Evolutionary conservation across 2,888 invertebrate species (phyloP).

Genomic region (Apamea anceps): DNA sequence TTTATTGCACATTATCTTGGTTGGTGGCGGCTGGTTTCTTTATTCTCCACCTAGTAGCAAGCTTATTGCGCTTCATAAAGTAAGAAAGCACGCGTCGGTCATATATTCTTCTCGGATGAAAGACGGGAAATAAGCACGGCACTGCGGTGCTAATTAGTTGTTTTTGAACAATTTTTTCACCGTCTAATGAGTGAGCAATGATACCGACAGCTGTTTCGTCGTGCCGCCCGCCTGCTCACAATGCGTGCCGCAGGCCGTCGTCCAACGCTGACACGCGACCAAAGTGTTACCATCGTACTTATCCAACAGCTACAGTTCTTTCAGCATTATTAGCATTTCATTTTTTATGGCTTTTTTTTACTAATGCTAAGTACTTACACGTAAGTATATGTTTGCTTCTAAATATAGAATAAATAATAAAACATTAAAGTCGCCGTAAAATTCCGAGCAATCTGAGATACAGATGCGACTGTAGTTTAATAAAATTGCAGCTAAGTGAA

Average conservation of each 20-base stretch:
- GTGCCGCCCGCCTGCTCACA: slow-evolving; percentile 79
- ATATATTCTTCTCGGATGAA: slow-evolving; percentile 77
- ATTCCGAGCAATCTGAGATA: background rate
- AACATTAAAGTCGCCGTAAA: background rate
- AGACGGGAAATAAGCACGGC: slow-evolving; percentile 76
- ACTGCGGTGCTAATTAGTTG: slow-evolving; percentile 79
- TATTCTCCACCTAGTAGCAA: slow-evolving; percentile 73
- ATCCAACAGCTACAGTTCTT: slow-evolving; percentile 54
- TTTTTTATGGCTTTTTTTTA: slow-evolving; percentile 13
- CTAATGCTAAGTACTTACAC: background rate
- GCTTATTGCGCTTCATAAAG: slow-evolving; percentile 78
- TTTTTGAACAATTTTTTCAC: slow-evolving; percentile 78
- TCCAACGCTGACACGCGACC: slow-evolving; percentile 73
- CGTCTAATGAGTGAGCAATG: slow-evolving; percentile 77
- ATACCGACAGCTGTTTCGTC: slow-evolving; percentile 78
- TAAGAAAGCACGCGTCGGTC: slow-evolving; percentile 74
- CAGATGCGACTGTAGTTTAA: slow-evolving; percentile 29
- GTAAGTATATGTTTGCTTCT: background rate
- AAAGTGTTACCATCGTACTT: slow-evolving; percentile 66
- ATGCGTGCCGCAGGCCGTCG: slow-evolving; percentile 77
- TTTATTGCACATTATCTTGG: slow-evolving; percentile 83
- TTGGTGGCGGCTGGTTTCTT: slow-evolving; percentile 73
- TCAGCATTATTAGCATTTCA: slow-evolving; percentile 17
- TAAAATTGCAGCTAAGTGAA: slow-evolving; percentile 62
- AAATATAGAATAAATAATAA: background rate